These are phyloP conservation scores for Coendou prehensilis DNA, from an alignment of 2,797 vertebrate species.

Conservation along the genomic window DNA sequence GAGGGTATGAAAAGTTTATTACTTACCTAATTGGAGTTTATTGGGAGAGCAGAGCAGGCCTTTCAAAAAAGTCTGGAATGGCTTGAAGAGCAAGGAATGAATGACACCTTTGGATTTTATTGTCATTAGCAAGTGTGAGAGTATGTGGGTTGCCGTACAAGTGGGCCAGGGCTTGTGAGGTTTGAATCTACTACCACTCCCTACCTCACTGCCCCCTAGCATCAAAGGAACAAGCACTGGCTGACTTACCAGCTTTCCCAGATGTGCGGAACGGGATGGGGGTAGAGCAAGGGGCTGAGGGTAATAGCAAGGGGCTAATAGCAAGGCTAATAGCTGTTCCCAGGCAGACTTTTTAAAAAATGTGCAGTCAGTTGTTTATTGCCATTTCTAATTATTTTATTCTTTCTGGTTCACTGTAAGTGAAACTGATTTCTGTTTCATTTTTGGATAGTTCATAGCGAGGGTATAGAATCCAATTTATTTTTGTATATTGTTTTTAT, in stretches of 20 bases:
- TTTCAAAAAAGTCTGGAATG: neutral
- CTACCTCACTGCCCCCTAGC: neutral
- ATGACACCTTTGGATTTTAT: neutral
- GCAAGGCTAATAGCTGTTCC: neutral
- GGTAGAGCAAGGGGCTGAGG: neutral
- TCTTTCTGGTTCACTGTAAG: neutral
- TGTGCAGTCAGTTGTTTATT: neutral
- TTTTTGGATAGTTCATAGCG: neutral
- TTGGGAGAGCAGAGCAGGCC: neutral
- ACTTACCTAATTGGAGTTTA: neutral
- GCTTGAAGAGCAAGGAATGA: neutral
- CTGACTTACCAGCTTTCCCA: neutral
- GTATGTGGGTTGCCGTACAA: neutral
- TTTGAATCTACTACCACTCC: neutral
- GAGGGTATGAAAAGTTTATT: neutral
- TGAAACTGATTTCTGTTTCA: neutral
- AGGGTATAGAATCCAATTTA: neutral
- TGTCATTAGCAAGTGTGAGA: neutral
- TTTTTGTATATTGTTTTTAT: neutral
- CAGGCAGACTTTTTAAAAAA: neutral
- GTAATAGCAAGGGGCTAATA: too few species aligned
- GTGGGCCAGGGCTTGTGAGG: neutral
- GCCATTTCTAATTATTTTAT: neutral
- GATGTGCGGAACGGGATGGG: neutral
- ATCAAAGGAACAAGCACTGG: neutral